Percentiles rank a stretch among this genome's conserved stretches.
Conservation (phyloP, 2,888 invertebrate genomes). For the Leptinotarsa peninsularis region DNA sequence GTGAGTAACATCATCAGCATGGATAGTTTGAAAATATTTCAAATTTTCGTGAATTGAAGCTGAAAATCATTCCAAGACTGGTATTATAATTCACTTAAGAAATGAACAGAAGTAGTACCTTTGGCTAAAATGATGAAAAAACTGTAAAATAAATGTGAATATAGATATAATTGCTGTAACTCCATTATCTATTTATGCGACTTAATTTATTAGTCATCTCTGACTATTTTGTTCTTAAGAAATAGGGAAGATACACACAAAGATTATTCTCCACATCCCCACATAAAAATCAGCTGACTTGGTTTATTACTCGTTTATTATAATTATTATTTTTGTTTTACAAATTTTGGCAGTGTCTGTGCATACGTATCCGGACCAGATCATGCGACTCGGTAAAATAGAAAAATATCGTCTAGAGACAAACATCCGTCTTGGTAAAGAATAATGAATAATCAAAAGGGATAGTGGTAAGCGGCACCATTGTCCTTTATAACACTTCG, state of each 20-base stretch:
- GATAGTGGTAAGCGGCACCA: too few relatives aligned
- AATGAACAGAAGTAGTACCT: neutral
- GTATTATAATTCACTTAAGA: neutral
- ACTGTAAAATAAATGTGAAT: neutral
- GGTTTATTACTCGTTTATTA: too few relatives aligned
- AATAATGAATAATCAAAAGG: too few relatives aligned
- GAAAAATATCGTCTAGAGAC: too few relatives aligned
- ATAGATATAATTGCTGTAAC: neutral
- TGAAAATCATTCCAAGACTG: constrained; percentile 58
- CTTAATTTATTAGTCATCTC: neutral
- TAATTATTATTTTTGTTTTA: too few relatives aligned
- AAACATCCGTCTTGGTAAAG: too few relatives aligned
- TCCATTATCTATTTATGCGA: constrained; percentile 7
- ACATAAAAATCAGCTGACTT: too few relatives aligned
- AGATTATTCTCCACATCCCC: neutral
- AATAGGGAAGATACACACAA: too few relatives aligned
- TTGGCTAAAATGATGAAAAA: neutral
- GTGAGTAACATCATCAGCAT: constrained; percentile 80
- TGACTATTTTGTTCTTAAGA: neutral
- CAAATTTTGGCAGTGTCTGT: too few relatives aligned
- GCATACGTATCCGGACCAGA: too few relatives aligned
- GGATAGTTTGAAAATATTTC: constrained; percentile 84
- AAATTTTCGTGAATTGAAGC: constrained; percentile 81
- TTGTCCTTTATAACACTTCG: too few relatives aligned
- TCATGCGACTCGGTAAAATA: too few relatives aligned